Evolutionary conservation across 2,888 invertebrate species (phyloP).

Genomic region (Acheta domesticus): DNA sequence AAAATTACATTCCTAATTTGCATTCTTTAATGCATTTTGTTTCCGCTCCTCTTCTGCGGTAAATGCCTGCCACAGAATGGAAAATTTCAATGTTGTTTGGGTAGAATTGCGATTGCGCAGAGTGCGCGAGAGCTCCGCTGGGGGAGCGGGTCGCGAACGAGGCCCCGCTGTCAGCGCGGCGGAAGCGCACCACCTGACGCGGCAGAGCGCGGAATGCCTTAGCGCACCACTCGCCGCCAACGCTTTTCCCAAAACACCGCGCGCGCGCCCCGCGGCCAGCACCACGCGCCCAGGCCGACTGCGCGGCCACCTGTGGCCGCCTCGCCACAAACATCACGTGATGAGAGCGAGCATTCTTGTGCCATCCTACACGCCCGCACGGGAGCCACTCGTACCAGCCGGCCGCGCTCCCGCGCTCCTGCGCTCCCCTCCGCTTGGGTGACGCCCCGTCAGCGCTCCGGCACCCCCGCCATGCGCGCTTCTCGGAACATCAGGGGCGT

Average conservation of each 20-base stretch:
- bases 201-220: too few relatives aligned
- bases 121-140: too few relatives aligned
- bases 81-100: too few relatives aligned
- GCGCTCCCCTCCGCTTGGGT: neutral
- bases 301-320: neutral
- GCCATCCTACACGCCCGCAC: neutral
- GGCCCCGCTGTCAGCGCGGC: too few relatives aligned
- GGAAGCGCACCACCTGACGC: too few relatives aligned
- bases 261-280: neutral
- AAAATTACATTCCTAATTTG: too few relatives aligned
- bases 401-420: neutral
- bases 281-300: neutral
- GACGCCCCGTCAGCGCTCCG: neutral
- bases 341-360: slow-evolving; percentile 5
- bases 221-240: neutral
- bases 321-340: neutral
- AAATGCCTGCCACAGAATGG: too few relatives aligned
- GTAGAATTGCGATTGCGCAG: too few relatives aligned
- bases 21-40: too few relatives aligned
- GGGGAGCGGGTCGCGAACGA: too few relatives aligned
- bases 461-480: neutral
- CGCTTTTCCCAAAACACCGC: slow-evolving; percentile 5
- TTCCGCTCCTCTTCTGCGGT: too few relatives aligned
- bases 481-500: too few relatives aligned
- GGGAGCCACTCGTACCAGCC: neutral